Evolutionary conservation across 2,888 invertebrate species (phyloP), one percentile per base, ranked within the genome.

Genomic region (Litoditis marina): DNA sequence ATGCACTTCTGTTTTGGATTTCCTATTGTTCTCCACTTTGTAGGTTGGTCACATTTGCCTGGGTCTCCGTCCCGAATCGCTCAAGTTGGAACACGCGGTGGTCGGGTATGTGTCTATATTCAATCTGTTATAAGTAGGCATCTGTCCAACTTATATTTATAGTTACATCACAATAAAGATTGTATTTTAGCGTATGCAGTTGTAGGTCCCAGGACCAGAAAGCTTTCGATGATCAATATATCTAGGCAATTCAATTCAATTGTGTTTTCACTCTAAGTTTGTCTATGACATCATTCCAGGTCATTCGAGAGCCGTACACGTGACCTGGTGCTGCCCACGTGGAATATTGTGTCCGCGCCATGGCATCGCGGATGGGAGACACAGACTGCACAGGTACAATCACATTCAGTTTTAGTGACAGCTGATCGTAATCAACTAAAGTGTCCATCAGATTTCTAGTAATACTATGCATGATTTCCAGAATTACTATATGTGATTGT

Each of bases 11-110:
- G n/a, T 53, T 55, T 27, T 39, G 39, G 30, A 36, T 42, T 36
- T 36, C n/a, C 27, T 34, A n/a, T 25, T 11, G 1, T 11, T 32
- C 22, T 32, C 31, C 5, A 54, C 2, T 4, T 50, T 68, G 1
- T 56, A 77, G 69, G 65, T 78, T 27, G 77, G 75, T 11, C 74
- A 78, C 58, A 72, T 78, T 58, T 74, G 76, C 61, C 68, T 78
- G n/a, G 78, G 78, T 31, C 60, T 78, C 34, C 58, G 66, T 16
- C 78, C 78, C 2, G 73, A 73, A 63, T 55, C 65, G n/a, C 42
- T 51, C 8, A 59, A 64, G 32, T 39, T 68, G 25, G 71, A 73
- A 27, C 30, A 67, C 25, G 59, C 66, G 47, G 63, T 77, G 25
- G 69, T 77, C 8, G 56, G 68, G 75, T 74, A 30, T 30, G 69